These are phyloP conservation scores for Trachymyrmex cornetzi DNA, from an alignment of 1,140 invertebrate genomes.

Conservation along the genomic window DNA sequence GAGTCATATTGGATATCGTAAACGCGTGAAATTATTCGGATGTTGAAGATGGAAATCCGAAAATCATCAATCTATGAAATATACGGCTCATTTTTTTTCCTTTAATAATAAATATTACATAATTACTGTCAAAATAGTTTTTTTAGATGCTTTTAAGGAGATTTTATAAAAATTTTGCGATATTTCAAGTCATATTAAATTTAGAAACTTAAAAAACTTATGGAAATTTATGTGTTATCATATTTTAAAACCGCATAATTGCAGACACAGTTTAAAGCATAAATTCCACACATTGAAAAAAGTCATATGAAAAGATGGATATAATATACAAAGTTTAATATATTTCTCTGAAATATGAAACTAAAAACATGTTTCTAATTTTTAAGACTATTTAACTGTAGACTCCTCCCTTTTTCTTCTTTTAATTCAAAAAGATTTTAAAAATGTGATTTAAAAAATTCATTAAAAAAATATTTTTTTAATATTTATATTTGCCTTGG, in stretches of 20 bases:
- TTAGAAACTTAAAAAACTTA: background rate
- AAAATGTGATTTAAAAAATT: background rate
- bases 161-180: background rate
- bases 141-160: background rate
- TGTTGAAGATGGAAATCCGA: background rate
- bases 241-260: background rate
- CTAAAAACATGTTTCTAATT: background rate
- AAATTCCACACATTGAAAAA: background rate
- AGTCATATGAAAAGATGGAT: background rate
- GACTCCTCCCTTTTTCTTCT: no score
- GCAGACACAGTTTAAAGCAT: background rate
- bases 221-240: background rate
- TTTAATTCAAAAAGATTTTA: background rate
- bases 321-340: background rate
- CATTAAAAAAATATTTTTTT: background rate
- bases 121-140: background rate
- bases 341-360: background rate
- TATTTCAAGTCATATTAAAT: background rate
- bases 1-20: constrained; percentile 12
- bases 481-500: background rate
- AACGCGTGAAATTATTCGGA: constrained; percentile 35
- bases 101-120: background rate
- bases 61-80: constrained; percentile 1
- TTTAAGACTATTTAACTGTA: background rate
- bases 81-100: background rate